Conservation (phyloP, 2,888 invertebrate genomes). For the Drosophila phalerata region DNA sequence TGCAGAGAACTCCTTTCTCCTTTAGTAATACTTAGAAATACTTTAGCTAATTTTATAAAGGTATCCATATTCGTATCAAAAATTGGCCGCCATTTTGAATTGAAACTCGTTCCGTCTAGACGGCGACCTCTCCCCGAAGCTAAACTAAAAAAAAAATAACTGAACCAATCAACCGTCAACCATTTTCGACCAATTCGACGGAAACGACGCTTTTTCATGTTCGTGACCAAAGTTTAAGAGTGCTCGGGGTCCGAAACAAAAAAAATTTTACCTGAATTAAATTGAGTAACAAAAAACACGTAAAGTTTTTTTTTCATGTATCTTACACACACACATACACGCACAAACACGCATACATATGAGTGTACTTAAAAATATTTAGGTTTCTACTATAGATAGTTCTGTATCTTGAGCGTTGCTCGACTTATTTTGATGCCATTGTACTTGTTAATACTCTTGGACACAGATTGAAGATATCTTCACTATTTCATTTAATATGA, state of each 20-base stretch:
- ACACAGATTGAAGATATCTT: background rate
- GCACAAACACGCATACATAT: constrained; percentile 1
- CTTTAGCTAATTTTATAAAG: constrained; percentile 12
- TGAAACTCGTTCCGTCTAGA: constrained; percentile 50
- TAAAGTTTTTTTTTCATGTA: constrained; percentile 54
- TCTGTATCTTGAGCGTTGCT: constrained; percentile 8
- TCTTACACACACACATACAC: constrained; percentile 5
- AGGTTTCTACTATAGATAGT: constrained; percentile 20
- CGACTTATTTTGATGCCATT: constrained; percentile 21
- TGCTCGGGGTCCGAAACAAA: constrained; percentile 51
- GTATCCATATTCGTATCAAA: constrained; percentile 26
- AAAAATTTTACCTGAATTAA: constrained; percentile 82
- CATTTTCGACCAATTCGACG: constrained; percentile 77
- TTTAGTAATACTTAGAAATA: constrained; percentile 7
- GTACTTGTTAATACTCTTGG: constrained; percentile 22
- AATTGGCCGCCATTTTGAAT: constrained; percentile 70
- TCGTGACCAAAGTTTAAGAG: constrained; percentile 76
- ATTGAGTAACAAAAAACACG: constrained; percentile 83
- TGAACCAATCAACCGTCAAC: constrained; percentile 79
- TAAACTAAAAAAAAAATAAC: constrained; percentile 50
- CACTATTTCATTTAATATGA: background rate
- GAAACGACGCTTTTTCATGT: constrained; percentile 76
- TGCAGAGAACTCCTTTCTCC: constrained; percentile 39
- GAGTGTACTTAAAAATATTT: constrained; percentile 22
- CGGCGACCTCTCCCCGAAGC: constrained; percentile 38